A percentile compares a stretch with the other conserved stretches of the same genome.
These are phyloP conservation scores for Hipposideros armiger DNA, from an alignment of 2,113 vertebrate species.

Conservation along the genomic window DNA sequence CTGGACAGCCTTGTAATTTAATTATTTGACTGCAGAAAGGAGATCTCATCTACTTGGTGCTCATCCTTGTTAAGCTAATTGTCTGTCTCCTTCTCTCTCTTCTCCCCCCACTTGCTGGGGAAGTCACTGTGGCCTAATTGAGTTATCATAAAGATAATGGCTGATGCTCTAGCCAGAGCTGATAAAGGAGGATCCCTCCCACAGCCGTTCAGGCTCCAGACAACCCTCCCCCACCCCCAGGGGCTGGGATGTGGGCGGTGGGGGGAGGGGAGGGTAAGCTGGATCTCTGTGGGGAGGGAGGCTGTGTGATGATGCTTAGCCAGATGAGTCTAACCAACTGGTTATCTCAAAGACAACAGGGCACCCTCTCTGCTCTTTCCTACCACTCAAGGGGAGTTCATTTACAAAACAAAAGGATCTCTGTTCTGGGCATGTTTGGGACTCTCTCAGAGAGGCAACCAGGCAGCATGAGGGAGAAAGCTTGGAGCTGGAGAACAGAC, in stretches of 20 bases:
- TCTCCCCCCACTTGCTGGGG: constrained; percentile 81
- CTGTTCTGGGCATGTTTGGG: not conserved
- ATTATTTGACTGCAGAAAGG: constrained; percentile 84
- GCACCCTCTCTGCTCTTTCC: not conserved
- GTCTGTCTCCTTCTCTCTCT: constrained; percentile 86
- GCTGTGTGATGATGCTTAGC: not conserved
- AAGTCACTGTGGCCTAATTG: constrained; percentile 85
- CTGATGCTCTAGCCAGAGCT: constrained; percentile 77
- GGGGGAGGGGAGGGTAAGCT: not conserved
- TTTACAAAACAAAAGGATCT: not conserved
- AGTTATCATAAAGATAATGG: constrained; percentile 88
- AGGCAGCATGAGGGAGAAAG: not conserved
- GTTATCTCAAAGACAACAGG: not conserved
- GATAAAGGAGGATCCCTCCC: constrained; percentile 81
- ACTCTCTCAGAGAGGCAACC: not conserved
- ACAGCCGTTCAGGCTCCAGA: constrained; percentile 43
- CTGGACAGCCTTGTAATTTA: constrained; percentile 84
- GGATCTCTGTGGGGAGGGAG: not conserved
- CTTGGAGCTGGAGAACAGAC: not conserved
- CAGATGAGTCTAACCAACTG: not conserved
- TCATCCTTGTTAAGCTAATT: constrained; percentile 88
- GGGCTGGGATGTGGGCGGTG: constrained; percentile 57
- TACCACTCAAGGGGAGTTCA: not conserved
- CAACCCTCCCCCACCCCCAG: constrained; percentile 19
- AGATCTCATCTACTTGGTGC: constrained; percentile 84